Evolutionary conservation across 2,113 vertebrate genomes (phyloP).

Genomic region (Oreochromis spilurus): DNA sequence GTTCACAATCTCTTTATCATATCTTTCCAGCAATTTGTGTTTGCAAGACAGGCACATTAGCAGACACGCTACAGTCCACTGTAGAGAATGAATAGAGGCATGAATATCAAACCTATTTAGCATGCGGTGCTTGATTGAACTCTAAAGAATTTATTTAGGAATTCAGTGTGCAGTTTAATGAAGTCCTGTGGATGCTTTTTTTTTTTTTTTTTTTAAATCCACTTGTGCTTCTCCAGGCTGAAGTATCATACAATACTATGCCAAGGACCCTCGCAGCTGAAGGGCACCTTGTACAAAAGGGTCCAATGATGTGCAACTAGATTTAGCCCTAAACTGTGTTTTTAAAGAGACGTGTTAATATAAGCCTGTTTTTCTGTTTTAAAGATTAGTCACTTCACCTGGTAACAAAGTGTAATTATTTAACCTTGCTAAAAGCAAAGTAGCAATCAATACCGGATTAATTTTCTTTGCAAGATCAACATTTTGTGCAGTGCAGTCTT

Average conservation of each 20-base stretch:
- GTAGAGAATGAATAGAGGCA: background rate
- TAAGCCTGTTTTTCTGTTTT: background rate
- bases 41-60: constrained; percentile 7
- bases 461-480: background rate
- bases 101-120: background rate
- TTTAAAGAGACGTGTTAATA: background rate
- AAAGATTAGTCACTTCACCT: background rate
- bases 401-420: background rate
- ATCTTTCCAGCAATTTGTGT: constrained; percentile 4
- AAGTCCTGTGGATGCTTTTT: background rate
- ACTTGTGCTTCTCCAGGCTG: background rate
- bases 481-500: constrained; percentile 9
- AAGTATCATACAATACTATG: background rate
- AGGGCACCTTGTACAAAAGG: constrained; percentile 7
- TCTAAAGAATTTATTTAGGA: background rate
- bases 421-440: background rate
- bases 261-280: constrained; percentile 22
- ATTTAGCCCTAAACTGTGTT: background rate
- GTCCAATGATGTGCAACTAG: background rate
- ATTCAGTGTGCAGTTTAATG: background rate
- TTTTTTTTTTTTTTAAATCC: background rate
- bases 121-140: background rate
- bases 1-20: background rate
- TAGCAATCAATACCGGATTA: background rate
- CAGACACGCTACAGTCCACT: background rate